phyloP scores from a whole-genome alignment of 2,888 invertebrate genomes.

The Linyphia triangularis region DNA sequence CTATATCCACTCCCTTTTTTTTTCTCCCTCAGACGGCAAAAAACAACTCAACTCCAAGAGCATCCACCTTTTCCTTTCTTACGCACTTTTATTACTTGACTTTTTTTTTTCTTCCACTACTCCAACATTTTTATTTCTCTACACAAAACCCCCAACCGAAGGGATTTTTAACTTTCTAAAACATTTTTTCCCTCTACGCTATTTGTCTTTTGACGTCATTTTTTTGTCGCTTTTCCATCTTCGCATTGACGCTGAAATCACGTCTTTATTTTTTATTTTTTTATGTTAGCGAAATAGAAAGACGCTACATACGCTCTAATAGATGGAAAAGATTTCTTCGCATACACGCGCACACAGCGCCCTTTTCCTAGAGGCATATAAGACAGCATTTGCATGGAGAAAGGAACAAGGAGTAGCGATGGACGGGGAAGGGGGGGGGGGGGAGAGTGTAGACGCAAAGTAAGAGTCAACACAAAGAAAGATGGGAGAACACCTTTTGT shows the following conservation, averaged over 20 bases:
- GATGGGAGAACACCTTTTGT: slow-evolving; percentile 44
- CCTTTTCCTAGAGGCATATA: slow-evolving; percentile 51
- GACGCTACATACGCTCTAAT: slow-evolving; percentile 58
- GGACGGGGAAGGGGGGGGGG: background rate
- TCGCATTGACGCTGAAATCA: background rate
- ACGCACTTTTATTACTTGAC: background rate
- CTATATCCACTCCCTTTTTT: background rate
- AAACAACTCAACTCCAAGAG: background rate
- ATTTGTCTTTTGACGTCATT: slow-evolving; percentile 53
- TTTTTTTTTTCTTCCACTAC: background rate
- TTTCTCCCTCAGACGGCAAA: background rate
- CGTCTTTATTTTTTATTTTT: background rate
- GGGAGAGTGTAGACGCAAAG: background rate
- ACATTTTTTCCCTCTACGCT: slow-evolving; percentile 28
- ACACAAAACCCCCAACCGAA: slow-evolving; percentile 43
- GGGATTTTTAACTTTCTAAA: slow-evolving; percentile 69
- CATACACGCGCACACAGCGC: slow-evolving; percentile 28
- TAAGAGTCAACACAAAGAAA: slow-evolving; percentile 52
- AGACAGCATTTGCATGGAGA: slow-evolving; percentile 65
- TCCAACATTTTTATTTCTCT: background rate
- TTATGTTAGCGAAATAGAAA: slow-evolving; percentile 14
- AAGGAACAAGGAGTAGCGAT: background rate
- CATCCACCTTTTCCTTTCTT: slow-evolving; percentile 38
- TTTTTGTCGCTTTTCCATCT: slow-evolving; percentile 1
- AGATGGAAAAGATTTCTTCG: slow-evolving; percentile 63